Conservation (phyloP, 2,888 invertebrate genomes). For the Mesorhabditis sp. region DNA sequence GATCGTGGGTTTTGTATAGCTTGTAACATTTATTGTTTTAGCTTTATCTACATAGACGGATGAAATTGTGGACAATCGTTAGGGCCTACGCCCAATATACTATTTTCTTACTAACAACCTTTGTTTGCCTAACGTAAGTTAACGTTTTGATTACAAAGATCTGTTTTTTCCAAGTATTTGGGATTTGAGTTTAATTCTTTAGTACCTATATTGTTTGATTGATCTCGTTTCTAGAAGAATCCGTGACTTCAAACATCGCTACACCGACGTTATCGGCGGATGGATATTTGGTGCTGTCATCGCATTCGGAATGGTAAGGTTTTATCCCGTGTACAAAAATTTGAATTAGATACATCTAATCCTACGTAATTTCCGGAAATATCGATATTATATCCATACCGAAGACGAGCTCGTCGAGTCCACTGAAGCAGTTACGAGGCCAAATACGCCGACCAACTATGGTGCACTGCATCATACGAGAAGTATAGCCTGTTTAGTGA, state of each 20-base stretch:
- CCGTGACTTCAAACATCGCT: slow-evolving; percentile 1
- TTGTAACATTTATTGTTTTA: background rate
- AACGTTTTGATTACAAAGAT: too few relatives aligned
- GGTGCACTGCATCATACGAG: background rate
- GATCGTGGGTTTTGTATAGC: background rate
- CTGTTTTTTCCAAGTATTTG: too few relatives aligned
- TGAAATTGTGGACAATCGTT: slow-evolving; percentile 2
- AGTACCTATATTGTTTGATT: too few relatives aligned
- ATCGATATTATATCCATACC: background rate
- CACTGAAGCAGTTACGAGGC: background rate
- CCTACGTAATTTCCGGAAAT: background rate
- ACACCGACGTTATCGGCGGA: slow-evolving; percentile 3
- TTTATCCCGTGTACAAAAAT: background rate
- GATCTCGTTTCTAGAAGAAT: too few relatives aligned
- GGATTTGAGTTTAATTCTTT: too few relatives aligned
- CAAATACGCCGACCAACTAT: background rate
- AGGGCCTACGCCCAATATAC: background rate
- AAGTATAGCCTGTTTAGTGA: slow-evolving; percentile 1
- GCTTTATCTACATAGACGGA: background rate
- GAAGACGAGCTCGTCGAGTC: background rate
- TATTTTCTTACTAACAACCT: background rate
- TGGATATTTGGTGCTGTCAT: background rate
- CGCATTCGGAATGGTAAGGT: background rate
- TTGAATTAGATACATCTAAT: background rate
- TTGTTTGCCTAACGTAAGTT: background rate